Base-by-base conservation (phyloP, 2,888 invertebrate species). In the Lepetodrilus schrolli region DNA sequence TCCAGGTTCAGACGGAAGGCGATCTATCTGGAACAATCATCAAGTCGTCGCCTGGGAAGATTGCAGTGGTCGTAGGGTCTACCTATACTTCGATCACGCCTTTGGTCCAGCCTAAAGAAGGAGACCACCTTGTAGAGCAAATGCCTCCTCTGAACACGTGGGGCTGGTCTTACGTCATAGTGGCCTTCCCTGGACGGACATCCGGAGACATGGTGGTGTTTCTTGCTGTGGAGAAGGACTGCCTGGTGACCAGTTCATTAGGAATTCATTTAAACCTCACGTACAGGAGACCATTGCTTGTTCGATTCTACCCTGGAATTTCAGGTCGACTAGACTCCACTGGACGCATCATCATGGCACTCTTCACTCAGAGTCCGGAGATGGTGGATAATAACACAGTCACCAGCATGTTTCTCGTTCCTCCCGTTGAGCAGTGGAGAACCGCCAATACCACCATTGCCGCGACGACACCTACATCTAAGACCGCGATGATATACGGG, bases 141-240 rank as follows among this genome's bases (percentile, higher is more conserved):
- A 58, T 58, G 58, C 58, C 58, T 3, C 58, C 58, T 13, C 10
- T 58, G 10, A 58, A 58, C 58, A 58, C 58, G 1, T 58, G 26
- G 26, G 58, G 58, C 5, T 58, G 58, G 23, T 13, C 26, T n/a
- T 58, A 58, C 34, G 26, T 58, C 30, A 17, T 58, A 5, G 30
- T 30, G 30, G 26, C 58, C 23, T 58, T 58, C n/a, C 58, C 58
- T 0, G 34, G 30, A 2, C n/a, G 58, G 21, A 30, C 58, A 34
- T 58, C 58, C 2, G 23, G 17, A 58, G 58, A 58, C n/a, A 30
- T 23, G 58, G 34, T 58, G 7, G 34, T 17, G 1, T 17, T 58
- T 13, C 30, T 58, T 5, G 58, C 58, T 26, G 21, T 34, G 2
- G 58, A 58, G 5, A 17, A 58, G 13, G 17, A 23, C 17, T 8